A percentile compares a stretch with the other conserved stretches of the same genome.
Evolutionary conservation across 2,888 invertebrate species (phyloP).

Genomic region (Epinotia bilunana): DNA sequence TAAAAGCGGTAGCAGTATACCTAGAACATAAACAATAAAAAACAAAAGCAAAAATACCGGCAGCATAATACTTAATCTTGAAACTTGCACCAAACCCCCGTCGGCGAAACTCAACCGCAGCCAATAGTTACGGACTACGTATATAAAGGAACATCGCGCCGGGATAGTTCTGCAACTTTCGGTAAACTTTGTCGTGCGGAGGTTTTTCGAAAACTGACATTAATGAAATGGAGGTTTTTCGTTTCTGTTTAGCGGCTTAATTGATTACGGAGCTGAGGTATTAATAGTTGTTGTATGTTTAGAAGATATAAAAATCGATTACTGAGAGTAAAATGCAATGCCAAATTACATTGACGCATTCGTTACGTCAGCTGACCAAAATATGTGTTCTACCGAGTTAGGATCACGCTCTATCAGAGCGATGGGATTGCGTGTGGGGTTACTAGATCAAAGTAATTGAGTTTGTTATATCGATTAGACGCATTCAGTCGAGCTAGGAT

Average conservation of each 20-base stretch:
- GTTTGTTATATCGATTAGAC: no score
- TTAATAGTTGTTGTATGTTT: neutral
- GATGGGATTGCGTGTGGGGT: no score
- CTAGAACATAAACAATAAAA: no score
- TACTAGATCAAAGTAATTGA: no score
- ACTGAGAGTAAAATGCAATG: no score
- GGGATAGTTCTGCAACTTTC: constrained; percentile 60
- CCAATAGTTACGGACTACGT: constrained; percentile 69
- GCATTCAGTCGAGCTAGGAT: no score
- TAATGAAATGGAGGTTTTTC: constrained; percentile 28
- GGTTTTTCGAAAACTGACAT: constrained; percentile 65
- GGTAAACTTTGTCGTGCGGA: constrained; percentile 55
- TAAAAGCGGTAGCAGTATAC: no score
- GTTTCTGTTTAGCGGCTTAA: neutral
- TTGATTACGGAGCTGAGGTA: neutral
- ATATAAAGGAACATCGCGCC: constrained; percentile 61
- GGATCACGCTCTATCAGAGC: no score
- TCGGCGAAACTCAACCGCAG: constrained; percentile 64
- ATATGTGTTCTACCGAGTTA: no score
- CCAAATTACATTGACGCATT: no score
- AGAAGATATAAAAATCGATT: neutral
- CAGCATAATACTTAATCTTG: neutral
- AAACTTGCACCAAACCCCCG: constrained; percentile 51
- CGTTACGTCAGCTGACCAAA: neutral
- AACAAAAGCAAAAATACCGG: no score